Base-by-base conservation (phyloP, 2,797 vertebrate species). In the Hozukius guyotensis region DNA sequence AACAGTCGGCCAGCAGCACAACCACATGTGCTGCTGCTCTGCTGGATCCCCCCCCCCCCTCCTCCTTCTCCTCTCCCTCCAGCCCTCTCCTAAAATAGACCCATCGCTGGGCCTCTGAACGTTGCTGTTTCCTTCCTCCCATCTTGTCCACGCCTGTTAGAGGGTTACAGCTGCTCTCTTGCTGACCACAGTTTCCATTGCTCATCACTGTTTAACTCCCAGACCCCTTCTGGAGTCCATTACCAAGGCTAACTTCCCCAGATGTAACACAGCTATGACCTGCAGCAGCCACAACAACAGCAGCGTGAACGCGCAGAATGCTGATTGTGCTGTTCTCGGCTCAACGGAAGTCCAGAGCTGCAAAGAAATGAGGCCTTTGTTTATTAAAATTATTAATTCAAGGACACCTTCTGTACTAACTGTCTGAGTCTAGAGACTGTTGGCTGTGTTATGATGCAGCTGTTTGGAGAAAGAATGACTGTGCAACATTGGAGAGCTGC, bases 101-200 rank as follows among this genome's bases (percentile, higher is more conserved):
- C 90, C 88, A 86, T 85, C 34, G 85, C 86, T 86, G 92, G 93
- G 92, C 92, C 93, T 93, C 90, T 63, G 67, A 92, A 91, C 74
- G 55, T 89, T 93, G 83, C 92, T 88, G 89, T 87, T 94, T 94
- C 92, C 90, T 92, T 93, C 91, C 93, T 91, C 90, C 89, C 86
- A 89, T 90, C 88, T 91, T 90, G 87, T 92, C 90, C 89, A 90
- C 74, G 92, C 92, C 92, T 93, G 91, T 91, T 91, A 88, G 89
- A 91, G 87, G 85, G 86, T 88, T 93, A 90, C 93, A 95, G 93
- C 94, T 94, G 92, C 89, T 93, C 91, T 90, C 85, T 82, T 34
- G 82, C 88, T 89, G 90, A 93, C 92, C 92, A 87, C 93, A 94
- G 93, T 94, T 95, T 94, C 93, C 93, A 95, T 95, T 94, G 94